These are phyloP conservation scores for Epinotia bilunana DNA, from an alignment of 2,888 invertebrate species.

Conservation along the genomic window DNA sequence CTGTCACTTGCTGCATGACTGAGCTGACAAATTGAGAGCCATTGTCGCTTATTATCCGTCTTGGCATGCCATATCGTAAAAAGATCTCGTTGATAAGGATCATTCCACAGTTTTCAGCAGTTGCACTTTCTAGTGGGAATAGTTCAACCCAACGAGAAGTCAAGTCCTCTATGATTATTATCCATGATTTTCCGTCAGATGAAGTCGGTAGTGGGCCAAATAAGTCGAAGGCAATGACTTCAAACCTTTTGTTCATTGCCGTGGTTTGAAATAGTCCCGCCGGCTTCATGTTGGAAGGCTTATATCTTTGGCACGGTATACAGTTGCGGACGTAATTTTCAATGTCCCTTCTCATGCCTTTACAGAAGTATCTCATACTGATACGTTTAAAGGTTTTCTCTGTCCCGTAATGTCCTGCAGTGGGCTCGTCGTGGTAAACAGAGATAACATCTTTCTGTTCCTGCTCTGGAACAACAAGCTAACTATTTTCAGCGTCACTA, in stretches of 20 bases:
- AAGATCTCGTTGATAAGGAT: background rate
- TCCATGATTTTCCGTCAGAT: constrained; percentile 4
- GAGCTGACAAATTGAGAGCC: too few relatives aligned
- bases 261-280: constrained; percentile 11
- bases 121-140: background rate
- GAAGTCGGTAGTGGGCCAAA: background rate
- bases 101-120: constrained; percentile 1
- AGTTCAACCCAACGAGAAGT: constrained; percentile 7
- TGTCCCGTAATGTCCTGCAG: background rate
- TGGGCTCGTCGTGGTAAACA: background rate
- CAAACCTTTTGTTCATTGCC: background rate
- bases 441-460: background rate
- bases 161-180: constrained; percentile 5
- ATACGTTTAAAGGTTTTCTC: too few relatives aligned
- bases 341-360: too few relatives aligned
- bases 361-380: too few relatives aligned
- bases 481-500: constrained; percentile 4
- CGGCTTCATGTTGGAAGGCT: constrained; percentile 17
- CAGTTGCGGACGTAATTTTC: constrained; percentile 4
- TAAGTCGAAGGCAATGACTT: constrained; percentile 6
- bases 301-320: constrained; percentile 4
- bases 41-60: too few relatives aligned
- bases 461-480: background rate
- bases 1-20: too few relatives aligned
- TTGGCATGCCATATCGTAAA: too few relatives aligned